phyloP scores from a whole-genome alignment of 2,888 invertebrate species.

The Tricholauxania praeusta region DNA sequence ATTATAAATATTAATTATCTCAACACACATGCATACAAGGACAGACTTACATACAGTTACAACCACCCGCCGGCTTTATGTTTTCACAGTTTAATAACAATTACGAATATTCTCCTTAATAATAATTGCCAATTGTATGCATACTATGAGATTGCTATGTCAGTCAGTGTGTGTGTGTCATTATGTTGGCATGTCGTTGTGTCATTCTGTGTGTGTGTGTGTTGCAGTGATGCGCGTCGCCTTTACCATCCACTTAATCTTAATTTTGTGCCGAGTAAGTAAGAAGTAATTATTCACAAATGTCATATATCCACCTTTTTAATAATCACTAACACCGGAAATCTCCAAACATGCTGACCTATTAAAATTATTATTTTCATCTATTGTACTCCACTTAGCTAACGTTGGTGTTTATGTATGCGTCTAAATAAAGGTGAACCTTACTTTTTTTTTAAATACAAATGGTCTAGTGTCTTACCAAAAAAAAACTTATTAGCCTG shows the following conservation, averaged over 20 bases:
- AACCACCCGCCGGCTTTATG: not conserved
- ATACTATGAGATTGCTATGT: no score
- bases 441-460: no score
- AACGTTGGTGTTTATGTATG: no score
- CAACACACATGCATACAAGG: not conserved
- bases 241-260: slow-evolving; percentile 45
- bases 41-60: not conserved
- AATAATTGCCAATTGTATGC: slow-evolving; percentile 24
- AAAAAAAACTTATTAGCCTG: no score
- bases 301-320: slow-evolving; percentile 49
- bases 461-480: no score
- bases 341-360: slow-evolving; percentile 31
- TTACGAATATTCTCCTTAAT: slow-evolving; percentile 22
- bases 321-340: slow-evolving; percentile 19
- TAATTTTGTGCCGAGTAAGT: slow-evolving; percentile 62
- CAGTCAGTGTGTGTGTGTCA: slow-evolving; percentile 3
- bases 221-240: not conserved
- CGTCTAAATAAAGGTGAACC: no score
- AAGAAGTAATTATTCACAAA: slow-evolving; percentile 62
- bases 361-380: slow-evolving; percentile 34
- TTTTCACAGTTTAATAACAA: slow-evolving; percentile 24
- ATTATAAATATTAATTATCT: slow-evolving; percentile 22
- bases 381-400: not conserved
- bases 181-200: no score
- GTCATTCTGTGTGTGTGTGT: slow-evolving; percentile 1